Evolutionary conservation across 2,797 vertebrate genomes (phyloP), one percentile per base, ranked within the genome.

Genomic region (Typhlichthys subterraneus): DNA sequence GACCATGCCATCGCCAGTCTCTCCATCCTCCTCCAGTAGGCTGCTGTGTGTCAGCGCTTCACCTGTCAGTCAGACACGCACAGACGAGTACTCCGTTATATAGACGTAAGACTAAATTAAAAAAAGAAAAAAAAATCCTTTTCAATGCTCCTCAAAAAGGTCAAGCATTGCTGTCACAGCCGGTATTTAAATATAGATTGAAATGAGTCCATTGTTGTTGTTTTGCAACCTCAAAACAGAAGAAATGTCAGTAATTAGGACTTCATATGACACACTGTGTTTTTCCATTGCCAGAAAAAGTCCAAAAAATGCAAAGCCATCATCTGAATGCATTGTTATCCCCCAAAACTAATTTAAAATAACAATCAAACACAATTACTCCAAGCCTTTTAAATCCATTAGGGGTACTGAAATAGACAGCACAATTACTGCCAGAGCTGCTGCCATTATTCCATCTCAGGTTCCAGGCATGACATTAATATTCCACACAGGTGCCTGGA

Each of bases 1-100:
- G 80, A 96, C 94, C 87, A 96, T 89, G 74, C 90, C 87, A 74
- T 94, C 94, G 76, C 81, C 89, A 10, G 90, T 91, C 63, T 93
- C 91, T 48, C 93, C 90, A 2, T 95, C 93, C 45, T 94, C 96
- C 89, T 97, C 96, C 82, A 98, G 91, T 84, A 97, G 92, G 88
- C 94, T 96, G 89, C 96, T 97, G 59, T 96, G 95, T 88, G 96
- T 95, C 75, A 97, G 90, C 15, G 95, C 91, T 60, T 94, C 93
- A 60, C 90, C 93, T 94, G 87, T 80, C 74, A 71, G 53, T 70
- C 67, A 63, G 46, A 83, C 65, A 73, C 56, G 63, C 23, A 66
- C 54, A 53, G 29, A 76, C 61, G 63, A 42, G 48, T 23, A 69
- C 57, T 70, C 57, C n/a, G 4, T 8, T 52, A 50, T 14, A 54